Evolutionary conservation across 1,140 invertebrate species (phyloP).

Genomic region (Trichonephila clavata): DNA sequence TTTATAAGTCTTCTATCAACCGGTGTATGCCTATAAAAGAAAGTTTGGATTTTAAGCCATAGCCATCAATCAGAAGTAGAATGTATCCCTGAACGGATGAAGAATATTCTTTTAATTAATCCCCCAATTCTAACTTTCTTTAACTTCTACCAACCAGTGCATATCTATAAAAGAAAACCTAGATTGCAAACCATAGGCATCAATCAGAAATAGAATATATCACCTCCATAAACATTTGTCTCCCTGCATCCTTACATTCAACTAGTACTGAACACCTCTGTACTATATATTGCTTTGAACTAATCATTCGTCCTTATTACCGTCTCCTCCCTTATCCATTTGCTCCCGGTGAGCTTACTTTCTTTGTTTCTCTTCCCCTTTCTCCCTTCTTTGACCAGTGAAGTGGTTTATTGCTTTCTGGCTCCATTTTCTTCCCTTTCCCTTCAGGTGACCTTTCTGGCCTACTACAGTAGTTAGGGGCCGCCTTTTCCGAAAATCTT

Average conservation of each 20-base stretch:
- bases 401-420: conserved; percentile 57
- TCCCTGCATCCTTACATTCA: conserved; percentile 12
- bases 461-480: background rate
- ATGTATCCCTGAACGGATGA: background rate
- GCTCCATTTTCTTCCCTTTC: background rate
- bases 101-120: too few species aligned
- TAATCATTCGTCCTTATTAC: conserved; percentile 60
- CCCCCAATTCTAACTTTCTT: too few species aligned
- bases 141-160: background rate
- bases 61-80: conserved; percentile 2
- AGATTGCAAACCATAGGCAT: background rate
- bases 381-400: conserved; percentile 49
- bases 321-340: conserved; percentile 44
- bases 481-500: conserved; percentile 14
- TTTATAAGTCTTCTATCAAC: too few species aligned
- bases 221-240: conserved; percentile 36
- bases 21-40: too few species aligned
- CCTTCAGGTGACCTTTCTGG: conserved; percentile 6
- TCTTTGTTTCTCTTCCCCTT: conserved; percentile 50
- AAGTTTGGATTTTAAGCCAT: background rate
- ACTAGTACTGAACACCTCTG: conserved; percentile 40
- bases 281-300: conserved; percentile 54
- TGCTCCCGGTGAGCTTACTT: background rate
- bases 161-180: background rate
- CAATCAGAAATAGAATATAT: conserved; percentile 12